Conservation (phyloP, 2,797 vertebrate genomes). For the Aldrovandia affinis region DNA sequence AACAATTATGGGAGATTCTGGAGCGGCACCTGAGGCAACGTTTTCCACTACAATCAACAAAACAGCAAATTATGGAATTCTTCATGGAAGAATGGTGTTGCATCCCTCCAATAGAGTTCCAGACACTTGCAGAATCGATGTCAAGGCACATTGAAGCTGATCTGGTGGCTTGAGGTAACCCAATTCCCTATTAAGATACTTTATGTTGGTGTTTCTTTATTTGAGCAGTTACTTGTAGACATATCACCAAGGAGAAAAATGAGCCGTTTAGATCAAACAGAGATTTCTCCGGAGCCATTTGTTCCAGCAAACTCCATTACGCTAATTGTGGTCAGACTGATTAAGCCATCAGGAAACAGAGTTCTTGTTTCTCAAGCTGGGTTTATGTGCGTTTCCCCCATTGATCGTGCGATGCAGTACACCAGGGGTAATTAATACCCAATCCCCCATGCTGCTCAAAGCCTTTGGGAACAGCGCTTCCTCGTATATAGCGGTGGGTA, state of each 20-base stretch:
- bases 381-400: neutral
- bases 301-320: conserved; percentile 8
- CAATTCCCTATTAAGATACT: too few species aligned
- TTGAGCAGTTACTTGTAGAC: too few species aligned
- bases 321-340: conserved; percentile 5
- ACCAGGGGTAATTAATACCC: neutral
- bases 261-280: neutral
- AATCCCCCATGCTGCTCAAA: conserved; percentile 2
- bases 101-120: too few species aligned
- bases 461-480: neutral
- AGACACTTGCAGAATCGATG: too few species aligned
- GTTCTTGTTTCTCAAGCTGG: conserved; percentile 6
- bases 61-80: too few species aligned
- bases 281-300: conserved; percentile 12
- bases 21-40: too few species aligned
- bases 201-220: too few species aligned
- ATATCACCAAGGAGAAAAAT: neutral
- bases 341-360: conserved; percentile 5
- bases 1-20: too few species aligned
- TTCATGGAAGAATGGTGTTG: too few species aligned
- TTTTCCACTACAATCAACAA: too few species aligned
- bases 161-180: too few species aligned
- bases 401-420: neutral
- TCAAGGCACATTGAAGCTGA: too few species aligned
- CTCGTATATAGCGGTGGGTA: neutral